Conservation (phyloP, 2,797 vertebrate species). For the Sus cebifrons region DNA sequence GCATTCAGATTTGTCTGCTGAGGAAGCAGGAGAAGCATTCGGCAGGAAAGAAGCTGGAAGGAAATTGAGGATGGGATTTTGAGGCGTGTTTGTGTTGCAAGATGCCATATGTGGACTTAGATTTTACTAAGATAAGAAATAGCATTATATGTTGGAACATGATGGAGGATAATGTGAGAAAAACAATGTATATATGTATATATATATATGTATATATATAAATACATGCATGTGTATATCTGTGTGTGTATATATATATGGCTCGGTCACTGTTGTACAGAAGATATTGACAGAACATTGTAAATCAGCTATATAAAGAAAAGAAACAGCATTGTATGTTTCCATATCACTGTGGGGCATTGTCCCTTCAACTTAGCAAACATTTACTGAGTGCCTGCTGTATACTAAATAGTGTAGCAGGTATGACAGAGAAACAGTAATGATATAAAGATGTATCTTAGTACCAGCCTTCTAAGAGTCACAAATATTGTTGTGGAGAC, state of each 20-base stretch:
- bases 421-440: neutral
- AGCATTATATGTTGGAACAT: neutral
- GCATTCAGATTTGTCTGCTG: neutral
- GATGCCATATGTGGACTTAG: neutral
- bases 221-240: too few species aligned
- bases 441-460: neutral
- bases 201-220: too few species aligned
- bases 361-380: neutral
- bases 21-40: neutral
- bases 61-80: neutral
- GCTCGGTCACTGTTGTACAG: too few species aligned
- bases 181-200: too few species aligned
- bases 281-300: too few species aligned
- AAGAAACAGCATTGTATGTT: neutral
- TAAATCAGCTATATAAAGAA: neutral
- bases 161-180: too few species aligned
- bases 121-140: neutral
- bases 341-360: neutral
- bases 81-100: neutral
- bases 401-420: neutral
- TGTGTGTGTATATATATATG: too few species aligned
- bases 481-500: neutral
- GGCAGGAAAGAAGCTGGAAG: neutral
- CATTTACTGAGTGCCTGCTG: neutral
- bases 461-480: neutral